Percentiles rank a stretch among this genome's conserved stretches.
These are phyloP conservation scores for Cottoperca gobio DNA, from an alignment of 2,797 vertebrate species.

Conservation along the genomic window DNA sequence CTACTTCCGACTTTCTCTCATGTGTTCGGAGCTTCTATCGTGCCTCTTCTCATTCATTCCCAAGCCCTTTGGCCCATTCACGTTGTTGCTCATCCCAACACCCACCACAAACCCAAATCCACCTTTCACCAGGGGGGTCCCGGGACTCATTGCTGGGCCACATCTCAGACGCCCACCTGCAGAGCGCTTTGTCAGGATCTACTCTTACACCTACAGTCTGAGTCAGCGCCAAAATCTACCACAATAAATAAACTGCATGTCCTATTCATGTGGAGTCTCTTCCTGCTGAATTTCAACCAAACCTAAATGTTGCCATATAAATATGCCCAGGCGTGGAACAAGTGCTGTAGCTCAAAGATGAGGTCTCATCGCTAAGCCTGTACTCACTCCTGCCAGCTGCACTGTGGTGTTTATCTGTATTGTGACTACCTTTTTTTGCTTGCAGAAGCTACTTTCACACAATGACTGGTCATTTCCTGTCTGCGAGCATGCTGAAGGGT, in stretches of 20 bases:
- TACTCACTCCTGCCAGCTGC: not conserved
- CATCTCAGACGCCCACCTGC: not conserved
- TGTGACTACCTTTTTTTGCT: not conserved
- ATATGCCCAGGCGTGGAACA: not conserved
- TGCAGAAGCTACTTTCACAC: conserved; percentile 3
- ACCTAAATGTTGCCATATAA: not conserved
- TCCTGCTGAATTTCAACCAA: not conserved
- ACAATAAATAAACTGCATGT: not conserved
- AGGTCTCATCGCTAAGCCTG: not conserved
- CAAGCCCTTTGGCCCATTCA: not conserved
- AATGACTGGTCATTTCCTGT: not conserved
- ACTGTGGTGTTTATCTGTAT: not conserved
- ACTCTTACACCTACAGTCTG: not conserved
- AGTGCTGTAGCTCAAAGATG: not conserved
- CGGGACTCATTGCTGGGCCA: not conserved
- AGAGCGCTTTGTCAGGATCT: not conserved
- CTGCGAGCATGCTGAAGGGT: not conserved
- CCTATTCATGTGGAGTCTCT: not conserved
- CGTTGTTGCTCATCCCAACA: not conserved
- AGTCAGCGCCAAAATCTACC: not conserved
- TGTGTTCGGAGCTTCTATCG: not conserved
- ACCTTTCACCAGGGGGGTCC: not conserved
- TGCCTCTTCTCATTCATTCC: not conserved
- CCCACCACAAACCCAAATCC: not conserved
- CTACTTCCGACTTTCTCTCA: not conserved